Conservation (phyloP, 2,888 invertebrate genomes). For the Meteorus cinctellus region DNA sequence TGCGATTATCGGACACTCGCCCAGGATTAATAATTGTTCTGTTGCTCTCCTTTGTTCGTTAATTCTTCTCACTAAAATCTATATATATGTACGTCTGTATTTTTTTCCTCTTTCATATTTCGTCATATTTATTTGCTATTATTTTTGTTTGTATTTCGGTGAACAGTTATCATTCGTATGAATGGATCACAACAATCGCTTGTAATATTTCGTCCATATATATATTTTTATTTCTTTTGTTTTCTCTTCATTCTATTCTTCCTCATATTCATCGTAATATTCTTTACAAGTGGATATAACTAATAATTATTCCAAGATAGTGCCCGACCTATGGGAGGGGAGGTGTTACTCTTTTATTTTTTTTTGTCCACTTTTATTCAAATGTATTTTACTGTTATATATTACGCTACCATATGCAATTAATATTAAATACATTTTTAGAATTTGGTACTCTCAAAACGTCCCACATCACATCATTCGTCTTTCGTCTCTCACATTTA, state of each 20-base stretch:
- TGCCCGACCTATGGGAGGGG: slow-evolving; percentile 62
- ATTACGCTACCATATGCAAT: slow-evolving; percentile 65
- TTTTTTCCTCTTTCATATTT: slow-evolving; percentile 32
- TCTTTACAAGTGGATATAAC: slow-evolving; percentile 56
- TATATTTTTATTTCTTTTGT: slow-evolving; percentile 31
- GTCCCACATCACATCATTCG: slow-evolving; percentile 56
- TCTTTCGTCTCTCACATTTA: slow-evolving; percentile 44
- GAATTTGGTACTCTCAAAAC: slow-evolving; percentile 72
- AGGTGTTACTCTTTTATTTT: slow-evolving; percentile 51
- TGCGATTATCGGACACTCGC: slow-evolving; percentile 52
- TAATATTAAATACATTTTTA: slow-evolving; percentile 69
- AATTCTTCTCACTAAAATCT: slow-evolving; percentile 27
- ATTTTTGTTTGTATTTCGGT: slow-evolving; percentile 34
- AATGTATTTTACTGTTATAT: slow-evolving; percentile 60
- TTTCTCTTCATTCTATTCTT: slow-evolving; percentile 25
- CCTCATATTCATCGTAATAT: slow-evolving; percentile 45
- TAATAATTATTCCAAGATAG: slow-evolving; percentile 66
- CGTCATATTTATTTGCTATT: slow-evolving; percentile 37
- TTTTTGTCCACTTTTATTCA: slow-evolving; percentile 52
- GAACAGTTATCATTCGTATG: slow-evolving; percentile 26
- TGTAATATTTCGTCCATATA: slow-evolving; percentile 17
- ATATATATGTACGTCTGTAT: slow-evolving; percentile 26
- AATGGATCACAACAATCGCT: slow-evolving; percentile 16
- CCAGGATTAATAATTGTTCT: slow-evolving; percentile 51
- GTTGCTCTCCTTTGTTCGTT: slow-evolving; percentile 30